A percentile compares a stretch with the other conserved stretches of the same genome.
These are phyloP conservation scores for Colaptes auratus DNA, from an alignment of 2,113 vertebrate species.

Conservation along the genomic window DNA sequence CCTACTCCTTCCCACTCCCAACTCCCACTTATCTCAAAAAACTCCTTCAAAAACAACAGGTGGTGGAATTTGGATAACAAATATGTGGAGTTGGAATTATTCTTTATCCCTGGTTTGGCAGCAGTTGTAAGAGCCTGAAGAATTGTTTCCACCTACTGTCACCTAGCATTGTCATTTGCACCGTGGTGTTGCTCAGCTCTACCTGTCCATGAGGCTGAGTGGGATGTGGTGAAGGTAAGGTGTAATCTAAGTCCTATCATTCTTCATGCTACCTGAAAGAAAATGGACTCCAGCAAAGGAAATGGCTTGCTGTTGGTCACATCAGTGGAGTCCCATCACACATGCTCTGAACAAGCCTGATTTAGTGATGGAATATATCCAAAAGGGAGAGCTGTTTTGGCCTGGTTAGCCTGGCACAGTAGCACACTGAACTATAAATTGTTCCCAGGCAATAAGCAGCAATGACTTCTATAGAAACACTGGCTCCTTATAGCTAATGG, in stretches of 20 bases:
- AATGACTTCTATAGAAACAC: neutral
- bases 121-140: neutral
- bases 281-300: neutral
- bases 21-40: fast-evolving
- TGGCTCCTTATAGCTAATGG: neutral
- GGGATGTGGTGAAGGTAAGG: neutral
- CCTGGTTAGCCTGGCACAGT: neutral
- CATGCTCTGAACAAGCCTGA: neutral
- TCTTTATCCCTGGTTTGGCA: neutral
- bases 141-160: neutral
- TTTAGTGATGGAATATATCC: constrained; percentile 37
- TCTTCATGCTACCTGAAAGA: neutral
- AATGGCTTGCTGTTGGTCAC: neutral
- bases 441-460: constrained; percentile 6
- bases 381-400: constrained; percentile 44
- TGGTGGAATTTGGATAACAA: neutral
- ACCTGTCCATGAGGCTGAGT: neutral
- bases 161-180: neutral
- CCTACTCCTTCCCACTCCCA: fast-evolving
- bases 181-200: neutral
- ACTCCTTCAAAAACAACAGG: neutral
- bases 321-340: neutral
- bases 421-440: constrained; percentile 23
- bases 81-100: neutral
- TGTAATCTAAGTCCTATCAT: neutral